A percentile compares a stretch with the other conserved stretches of the same genome.
These are phyloP conservation scores for Drosophila merina DNA, from an alignment of 2,888 invertebrate genomes.

Conservation along the genomic window DNA sequence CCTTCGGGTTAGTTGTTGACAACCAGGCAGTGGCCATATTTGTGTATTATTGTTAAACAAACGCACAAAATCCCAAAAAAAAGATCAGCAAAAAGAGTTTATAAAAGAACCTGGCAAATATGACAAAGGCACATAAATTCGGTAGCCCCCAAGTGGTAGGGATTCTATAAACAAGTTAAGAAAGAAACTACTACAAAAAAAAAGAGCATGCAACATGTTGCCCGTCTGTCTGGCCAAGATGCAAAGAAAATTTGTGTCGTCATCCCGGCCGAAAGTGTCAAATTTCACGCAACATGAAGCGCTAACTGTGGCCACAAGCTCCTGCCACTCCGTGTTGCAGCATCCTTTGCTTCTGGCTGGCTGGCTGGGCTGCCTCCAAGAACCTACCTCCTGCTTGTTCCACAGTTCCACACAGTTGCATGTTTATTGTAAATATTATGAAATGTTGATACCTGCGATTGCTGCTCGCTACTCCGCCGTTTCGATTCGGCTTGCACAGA, in stretches of 20 bases:
- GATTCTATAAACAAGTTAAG: constrained; percentile 27
- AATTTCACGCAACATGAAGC: constrained; percentile 80
- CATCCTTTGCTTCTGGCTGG: constrained; percentile 11
- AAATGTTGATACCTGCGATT: constrained; percentile 75
- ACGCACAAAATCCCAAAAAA: constrained; percentile 28
- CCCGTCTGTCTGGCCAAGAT: constrained; percentile 66
- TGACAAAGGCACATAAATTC: constrained; percentile 78
- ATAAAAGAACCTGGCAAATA: constrained; percentile 63
- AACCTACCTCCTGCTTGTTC: constrained; percentile 1
- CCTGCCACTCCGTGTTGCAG: constrained; percentile 10
- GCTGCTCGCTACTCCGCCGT: constrained; percentile 44
- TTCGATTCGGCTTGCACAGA: constrained; percentile 12
- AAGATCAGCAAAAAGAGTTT: constrained; percentile 2
- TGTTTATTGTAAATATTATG: constrained; percentile 81
- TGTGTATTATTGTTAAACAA: constrained; percentile 70
- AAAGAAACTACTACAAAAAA: constrained; percentile 23
- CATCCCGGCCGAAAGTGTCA: constrained; percentile 69
- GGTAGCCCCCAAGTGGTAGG: constrained; percentile 57
- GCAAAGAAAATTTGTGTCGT: constrained; percentile 44
- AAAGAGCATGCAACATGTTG: constrained; percentile 51
- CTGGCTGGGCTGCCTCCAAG: neutral
- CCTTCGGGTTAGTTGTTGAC: constrained; percentile 62
- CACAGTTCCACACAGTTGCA: constrained; percentile 68
- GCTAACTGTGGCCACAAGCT: constrained; percentile 77
- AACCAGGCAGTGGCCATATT: constrained; percentile 74